Percentiles rank a stretch among this genome's conserved stretches.
phyloP scores from a whole-genome alignment of 2,888 invertebrate species.

The Polylopha cassiicola region DNA sequence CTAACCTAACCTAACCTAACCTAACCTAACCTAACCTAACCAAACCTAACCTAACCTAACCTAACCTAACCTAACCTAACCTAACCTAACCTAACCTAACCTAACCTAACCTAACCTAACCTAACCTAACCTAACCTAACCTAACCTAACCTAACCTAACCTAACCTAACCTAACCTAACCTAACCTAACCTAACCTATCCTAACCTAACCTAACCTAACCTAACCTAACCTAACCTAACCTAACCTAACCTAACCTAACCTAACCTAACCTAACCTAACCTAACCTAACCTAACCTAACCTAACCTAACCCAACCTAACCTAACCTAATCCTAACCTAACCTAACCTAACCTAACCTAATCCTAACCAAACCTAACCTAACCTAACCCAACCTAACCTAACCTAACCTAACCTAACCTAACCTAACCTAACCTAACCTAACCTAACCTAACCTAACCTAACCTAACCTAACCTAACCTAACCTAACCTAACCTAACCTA shows the following conservation, averaged over 20 bases:
- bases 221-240: conserved; percentile 29
- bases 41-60: conserved; percentile 25
- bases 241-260: conserved; percentile 26
- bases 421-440: conserved; percentile 24
- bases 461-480: conserved; percentile 29
- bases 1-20: conserved; percentile 22
- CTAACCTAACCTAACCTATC: conserved; percentile 25
- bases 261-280: conserved; percentile 25
- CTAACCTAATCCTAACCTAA: too few relatives aligned
- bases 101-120: conserved; percentile 30
- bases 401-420: conserved; percentile 22
- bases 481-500: conserved; percentile 24
- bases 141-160: conserved; percentile 26
- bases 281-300: conserved; percentile 26
- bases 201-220: conserved; percentile 27
- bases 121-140: conserved; percentile 29
- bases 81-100: conserved; percentile 30
- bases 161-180: conserved; percentile 25
- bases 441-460: conserved; percentile 24
- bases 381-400: conserved; percentile 25
- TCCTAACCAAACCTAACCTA: conserved; percentile 28
- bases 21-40: conserved; percentile 24
- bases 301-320: conserved; percentile 23
- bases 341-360: conserved; percentile 25
- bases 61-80: conserved; percentile 27